Evolutionary conservation across 1,140 invertebrate genomes (phyloP), one percentile per base, ranked within the genome.

Genomic region (Ruditapes philippinarum): DNA sequence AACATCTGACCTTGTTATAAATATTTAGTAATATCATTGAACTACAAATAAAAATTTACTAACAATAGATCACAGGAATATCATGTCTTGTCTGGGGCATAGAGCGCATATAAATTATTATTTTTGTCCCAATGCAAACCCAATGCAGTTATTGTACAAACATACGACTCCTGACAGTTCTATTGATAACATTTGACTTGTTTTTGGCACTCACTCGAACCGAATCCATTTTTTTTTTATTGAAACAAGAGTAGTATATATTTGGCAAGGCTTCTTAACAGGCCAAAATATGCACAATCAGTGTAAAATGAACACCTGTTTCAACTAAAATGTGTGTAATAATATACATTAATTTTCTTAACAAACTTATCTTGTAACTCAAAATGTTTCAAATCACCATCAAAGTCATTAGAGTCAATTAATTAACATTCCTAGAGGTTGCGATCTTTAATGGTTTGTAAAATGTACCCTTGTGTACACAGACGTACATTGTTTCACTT

Each of bases 381-480:
- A 14, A 70, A 70, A 38, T 12, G 54, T 70, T 40, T 38, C 5
- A 70, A 31, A 1, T 38, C 54, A 57, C 25, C 5, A 9, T 5
- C 25, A 25, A 57, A 9, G 65, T 70, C 9, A 31, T 65, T 70
- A 22, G 2, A 70, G 22, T 70, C 65, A 38, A 65, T n/a, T 33
- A 38, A 70, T 70, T 70, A 70, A 70, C 65, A 70, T 70, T 70
- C 65, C 33, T 38, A 33, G 22, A 22, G 65, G n/a, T 25, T 70
- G 65, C 65, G 12, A 70, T 70, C 65, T 3, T 36, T 31, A 36
- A 70, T 40, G 7, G 65, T 38, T 70, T 38, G 33, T 70, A 38
- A 70, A 70, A 38, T 40, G 1, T 38, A 70, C 33, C 36, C 36
- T 17, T 38, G 54, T 57, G 5, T 45, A 45, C 42, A 45, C 5